Evolutionary conservation across 2,113 vertebrate species (phyloP).

Genomic region (Motacilla alba): DNA sequence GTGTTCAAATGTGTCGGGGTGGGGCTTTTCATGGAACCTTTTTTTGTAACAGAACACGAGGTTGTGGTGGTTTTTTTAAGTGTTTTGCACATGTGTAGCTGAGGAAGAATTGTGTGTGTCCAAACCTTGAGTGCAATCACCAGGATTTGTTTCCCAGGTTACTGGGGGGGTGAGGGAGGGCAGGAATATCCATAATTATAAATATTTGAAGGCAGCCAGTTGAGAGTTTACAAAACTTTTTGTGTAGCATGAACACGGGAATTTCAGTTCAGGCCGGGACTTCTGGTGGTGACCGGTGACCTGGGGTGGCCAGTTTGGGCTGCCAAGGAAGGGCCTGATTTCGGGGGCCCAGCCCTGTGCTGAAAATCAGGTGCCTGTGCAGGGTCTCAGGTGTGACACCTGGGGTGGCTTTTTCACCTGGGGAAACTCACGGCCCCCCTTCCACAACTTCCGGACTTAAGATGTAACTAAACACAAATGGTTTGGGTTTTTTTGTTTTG

Average conservation of each 20-base stretch:
- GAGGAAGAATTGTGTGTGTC: background rate
- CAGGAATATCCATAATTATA: background rate
- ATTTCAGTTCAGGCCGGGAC: background rate
- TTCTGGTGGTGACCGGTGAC: background rate
- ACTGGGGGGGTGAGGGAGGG: background rate
- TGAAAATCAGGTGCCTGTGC: background rate
- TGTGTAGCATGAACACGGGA: background rate
- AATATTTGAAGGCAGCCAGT: background rate
- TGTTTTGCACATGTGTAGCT: slow-evolving; percentile 58
- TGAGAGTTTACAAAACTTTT: background rate
- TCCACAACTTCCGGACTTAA: background rate
- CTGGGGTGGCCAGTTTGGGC: background rate
- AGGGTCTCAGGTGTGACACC: background rate
- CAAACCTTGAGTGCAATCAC: background rate
- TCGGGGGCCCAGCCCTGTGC: background rate
- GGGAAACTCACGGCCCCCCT: background rate
- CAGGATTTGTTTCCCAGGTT: background rate
- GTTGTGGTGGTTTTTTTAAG: background rate
- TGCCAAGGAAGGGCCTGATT: background rate
- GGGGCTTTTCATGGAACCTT: background rate
- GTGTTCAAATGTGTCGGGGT: background rate
- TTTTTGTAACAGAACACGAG: slow-evolving; percentile 5
- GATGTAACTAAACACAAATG: slow-evolving; percentile 47
- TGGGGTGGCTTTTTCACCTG: background rate
- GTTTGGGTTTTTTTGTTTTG: background rate